A percentile compares a stretch with the other conserved stretches of the same genome.
phyloP scores from a whole-genome alignment of 2,888 invertebrate genomes.

The Oxyteleia sp. region DNA sequence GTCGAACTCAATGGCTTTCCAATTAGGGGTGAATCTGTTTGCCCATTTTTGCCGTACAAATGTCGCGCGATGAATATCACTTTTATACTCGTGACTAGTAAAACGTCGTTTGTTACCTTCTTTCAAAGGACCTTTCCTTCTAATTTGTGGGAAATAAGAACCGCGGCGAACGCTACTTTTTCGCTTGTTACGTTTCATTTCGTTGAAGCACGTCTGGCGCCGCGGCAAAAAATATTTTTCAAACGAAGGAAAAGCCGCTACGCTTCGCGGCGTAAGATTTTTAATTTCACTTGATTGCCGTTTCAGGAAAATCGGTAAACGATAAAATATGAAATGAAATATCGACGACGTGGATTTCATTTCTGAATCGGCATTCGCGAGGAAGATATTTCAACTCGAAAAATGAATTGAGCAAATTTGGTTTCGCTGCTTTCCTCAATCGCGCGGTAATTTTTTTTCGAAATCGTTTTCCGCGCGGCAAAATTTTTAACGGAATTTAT shows the following conservation, averaged over 20 bases:
- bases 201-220: too few species aligned
- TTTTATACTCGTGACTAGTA: slow-evolving; percentile 16
- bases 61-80: slow-evolving; percentile 42
- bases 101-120: slow-evolving; percentile 7
- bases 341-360: slow-evolving; percentile 1
- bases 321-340: slow-evolving; percentile 18
- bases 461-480: slow-evolving; percentile 22
- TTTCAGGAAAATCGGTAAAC: background rate
- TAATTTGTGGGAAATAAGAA: background rate
- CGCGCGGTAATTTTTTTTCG: slow-evolving; percentile 23
- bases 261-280: background rate
- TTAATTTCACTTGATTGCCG: background rate
- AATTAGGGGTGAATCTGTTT: slow-evolving; percentile 71
- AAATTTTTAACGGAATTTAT: slow-evolving; percentile 17
- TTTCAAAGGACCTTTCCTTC: slow-evolving; percentile 1
- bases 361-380: slow-evolving; percentile 6
- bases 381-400: slow-evolving; percentile 1
- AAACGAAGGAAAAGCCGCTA: background rate
- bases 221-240: background rate
- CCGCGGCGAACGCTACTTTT: background rate
- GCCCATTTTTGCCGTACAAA: slow-evolving; percentile 12
- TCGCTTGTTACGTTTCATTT: background rate
- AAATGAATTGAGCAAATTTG: slow-evolving; percentile 10
- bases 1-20: slow-evolving; percentile 75
- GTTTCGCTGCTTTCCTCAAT: slow-evolving; percentile 4